phyloP scores from a whole-genome alignment of 2,888 invertebrate genomes.

The Metellina segmentata region DNA sequence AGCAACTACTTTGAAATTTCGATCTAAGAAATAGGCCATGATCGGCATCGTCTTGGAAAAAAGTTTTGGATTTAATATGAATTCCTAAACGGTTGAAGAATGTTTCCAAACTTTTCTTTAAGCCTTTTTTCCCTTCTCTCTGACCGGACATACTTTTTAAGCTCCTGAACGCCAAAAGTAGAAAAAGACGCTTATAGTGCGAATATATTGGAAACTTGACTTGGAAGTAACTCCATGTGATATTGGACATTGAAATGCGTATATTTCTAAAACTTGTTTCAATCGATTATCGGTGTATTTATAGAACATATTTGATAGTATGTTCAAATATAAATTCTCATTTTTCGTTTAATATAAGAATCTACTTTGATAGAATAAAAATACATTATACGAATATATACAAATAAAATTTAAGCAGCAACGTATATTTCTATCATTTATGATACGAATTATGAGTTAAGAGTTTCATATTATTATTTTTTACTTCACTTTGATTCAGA shows the following conservation, averaged over 20 bases:
- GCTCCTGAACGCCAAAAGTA: constrained; percentile 14
- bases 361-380: no score
- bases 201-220: constrained; percentile 53
- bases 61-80: constrained; percentile 60
- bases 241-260: background rate
- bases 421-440: no score
- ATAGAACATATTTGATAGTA: no score
- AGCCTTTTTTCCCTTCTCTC: constrained; percentile 16
- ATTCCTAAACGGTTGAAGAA: constrained; percentile 50
- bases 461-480: no score
- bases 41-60: background rate
- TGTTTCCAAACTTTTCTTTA: constrained; percentile 37
- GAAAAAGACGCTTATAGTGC: constrained; percentile 21
- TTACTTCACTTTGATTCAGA: no score
- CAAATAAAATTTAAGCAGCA: no score
- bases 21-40: constrained; percentile 17
- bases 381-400: no score
- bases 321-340: background rate
- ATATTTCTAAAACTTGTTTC: background rate
- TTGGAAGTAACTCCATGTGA: background rate
- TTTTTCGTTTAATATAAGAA: background rate
- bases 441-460: no score
- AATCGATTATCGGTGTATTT: background rate
- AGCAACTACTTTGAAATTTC: background rate
- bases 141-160: constrained; percentile 28